These are phyloP conservation scores for Oceanodroma leucorhoa DNA, from an alignment of 2,797 vertebrate species.

Conservation along the genomic window DNA sequence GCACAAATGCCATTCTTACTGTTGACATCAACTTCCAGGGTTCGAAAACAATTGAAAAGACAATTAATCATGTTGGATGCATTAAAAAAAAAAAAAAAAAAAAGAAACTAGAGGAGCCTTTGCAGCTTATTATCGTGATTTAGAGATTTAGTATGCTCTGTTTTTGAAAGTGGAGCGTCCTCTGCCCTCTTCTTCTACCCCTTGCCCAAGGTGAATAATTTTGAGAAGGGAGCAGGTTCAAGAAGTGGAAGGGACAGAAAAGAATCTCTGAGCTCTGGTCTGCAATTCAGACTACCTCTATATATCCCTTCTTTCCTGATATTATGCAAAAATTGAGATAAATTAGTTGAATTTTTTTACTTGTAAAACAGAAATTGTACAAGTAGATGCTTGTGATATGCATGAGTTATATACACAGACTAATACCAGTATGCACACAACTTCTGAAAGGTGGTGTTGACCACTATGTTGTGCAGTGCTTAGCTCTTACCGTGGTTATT, in stretches of 20 bases:
- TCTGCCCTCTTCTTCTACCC: neutral
- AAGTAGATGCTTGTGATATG: neutral
- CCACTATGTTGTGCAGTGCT: neutral
- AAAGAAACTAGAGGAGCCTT: neutral
- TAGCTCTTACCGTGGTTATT: no score
- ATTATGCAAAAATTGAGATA: neutral
- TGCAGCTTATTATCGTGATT: neutral
- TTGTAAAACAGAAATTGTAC: neutral
- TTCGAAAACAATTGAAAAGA: neutral
- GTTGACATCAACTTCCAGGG: neutral
- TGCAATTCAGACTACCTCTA: neutral
- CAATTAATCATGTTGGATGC: neutral
- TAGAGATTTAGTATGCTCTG: neutral
- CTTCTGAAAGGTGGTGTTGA: neutral
- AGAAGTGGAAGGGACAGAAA: neutral
- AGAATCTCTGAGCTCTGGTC: neutral
- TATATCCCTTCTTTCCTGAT: neutral
- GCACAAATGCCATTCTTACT: neutral
- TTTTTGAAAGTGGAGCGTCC: neutral
- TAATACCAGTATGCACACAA: no score
- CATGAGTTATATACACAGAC: neutral
- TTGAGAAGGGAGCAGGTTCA: neutral
- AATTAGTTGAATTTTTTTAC: neutral
- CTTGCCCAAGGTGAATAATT: neutral
- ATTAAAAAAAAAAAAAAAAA: neutral